These are phyloP conservation scores for Panagrolaimus sp. DNA, from an alignment of 1,140 invertebrate genomes.

Conservation along the genomic window DNA sequence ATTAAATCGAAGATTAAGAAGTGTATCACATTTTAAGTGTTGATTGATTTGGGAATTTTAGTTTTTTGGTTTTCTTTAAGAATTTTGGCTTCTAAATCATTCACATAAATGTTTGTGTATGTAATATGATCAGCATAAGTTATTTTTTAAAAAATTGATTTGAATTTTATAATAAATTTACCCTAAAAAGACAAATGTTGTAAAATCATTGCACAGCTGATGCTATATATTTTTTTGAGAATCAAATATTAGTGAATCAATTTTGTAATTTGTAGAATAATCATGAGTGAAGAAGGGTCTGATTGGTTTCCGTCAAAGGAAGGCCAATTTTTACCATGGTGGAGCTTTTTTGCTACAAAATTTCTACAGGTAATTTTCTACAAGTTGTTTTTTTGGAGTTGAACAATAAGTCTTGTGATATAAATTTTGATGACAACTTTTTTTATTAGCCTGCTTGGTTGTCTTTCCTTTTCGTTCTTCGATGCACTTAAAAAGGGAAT, in stretches of 20 bases:
- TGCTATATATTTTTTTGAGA: background rate
- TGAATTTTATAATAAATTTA: too few species aligned
- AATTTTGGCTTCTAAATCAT: background rate
- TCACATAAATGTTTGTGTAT: slow-evolving; percentile 15
- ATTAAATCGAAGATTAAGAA: background rate
- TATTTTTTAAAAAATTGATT: background rate
- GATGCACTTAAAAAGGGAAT: too few species aligned
- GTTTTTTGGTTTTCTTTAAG: slow-evolving; percentile 2
- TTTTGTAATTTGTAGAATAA: background rate
- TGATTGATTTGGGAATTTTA: background rate
- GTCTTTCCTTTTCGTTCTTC: too few species aligned
- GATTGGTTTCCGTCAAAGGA: background rate
- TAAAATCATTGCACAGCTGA: background rate
- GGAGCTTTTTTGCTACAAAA: background rate
- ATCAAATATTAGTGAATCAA: background rate
- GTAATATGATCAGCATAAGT: slow-evolving; percentile 12
- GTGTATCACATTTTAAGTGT: background rate
- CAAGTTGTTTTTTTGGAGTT: too few species aligned
- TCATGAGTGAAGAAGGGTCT: background rate
- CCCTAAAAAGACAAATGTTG: too few species aligned
- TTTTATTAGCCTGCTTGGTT: too few species aligned
- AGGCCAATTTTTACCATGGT: slow-evolving; percentile 3
- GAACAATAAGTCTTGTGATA: background rate
- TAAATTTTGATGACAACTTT: too few species aligned
- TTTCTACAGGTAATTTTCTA: background rate